Evolutionary conservation across 2,888 invertebrate species (phyloP), one percentile per base, ranked within the genome.

Genomic region (Protula sp.): DNA sequence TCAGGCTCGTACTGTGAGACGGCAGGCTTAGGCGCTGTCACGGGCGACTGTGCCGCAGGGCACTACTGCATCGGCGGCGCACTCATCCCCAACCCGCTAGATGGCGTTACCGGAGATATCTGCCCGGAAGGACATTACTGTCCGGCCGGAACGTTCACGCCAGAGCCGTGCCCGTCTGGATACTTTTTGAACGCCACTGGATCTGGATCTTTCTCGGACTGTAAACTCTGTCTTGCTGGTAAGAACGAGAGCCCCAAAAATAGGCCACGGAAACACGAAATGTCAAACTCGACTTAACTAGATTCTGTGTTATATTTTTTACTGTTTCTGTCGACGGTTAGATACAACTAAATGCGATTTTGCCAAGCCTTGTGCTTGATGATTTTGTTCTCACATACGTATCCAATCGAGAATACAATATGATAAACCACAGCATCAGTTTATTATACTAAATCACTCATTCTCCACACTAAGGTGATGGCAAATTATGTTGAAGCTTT

Each of bases 111-210:
- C 2, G 79, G 78, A 26, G 73, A 71, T 38, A 66, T 66, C 9
- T 79, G 79, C 60, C 71, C 75, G 1, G 51, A 52, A n/a, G 79
- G 79, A 22, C 62, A 70, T 61, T 78, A 76, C 66, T 79, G 79
- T 62, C 71, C 72, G 0, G 52, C 57, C 29, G 78, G 75, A 1
- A 75, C 74, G 1, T 67, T 63, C 2, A 68, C 58, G 3, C 74
- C 77, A 0, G 47, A 57, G 3, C 48, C 58, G 2, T 79, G 78
- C 60, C 73, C 73, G 22, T 68, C 74, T n/a, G 77, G 78, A 14
- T 69, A 65, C 60, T 79, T 70, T 66, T 67, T 69, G 47, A 76
- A 76, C 62, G 67, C 70, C 5, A 74, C 76, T 24, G 75, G 76
- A 51, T 74, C 73, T 53, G 58, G 57, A 1, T 70, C 64, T 26